These are phyloP conservation scores for Pachypeltis micranthus DNA, from an alignment of 1,140 invertebrate genomes.

Conservation along the genomic window DNA sequence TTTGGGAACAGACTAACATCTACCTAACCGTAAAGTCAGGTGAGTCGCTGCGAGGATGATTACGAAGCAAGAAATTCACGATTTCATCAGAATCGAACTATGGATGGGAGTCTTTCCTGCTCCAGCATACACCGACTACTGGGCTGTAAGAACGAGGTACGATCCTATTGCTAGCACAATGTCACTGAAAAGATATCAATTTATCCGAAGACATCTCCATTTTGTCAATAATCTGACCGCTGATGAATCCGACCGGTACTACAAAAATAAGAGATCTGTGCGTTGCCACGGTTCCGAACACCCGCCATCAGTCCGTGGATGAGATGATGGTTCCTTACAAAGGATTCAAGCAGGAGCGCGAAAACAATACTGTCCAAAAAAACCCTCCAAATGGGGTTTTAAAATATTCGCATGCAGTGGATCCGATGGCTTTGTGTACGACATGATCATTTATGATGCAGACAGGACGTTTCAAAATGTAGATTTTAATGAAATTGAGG, in stretches of 20 bases:
- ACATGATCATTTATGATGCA: no score
- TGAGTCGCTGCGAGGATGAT: neutral
- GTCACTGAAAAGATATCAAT: constrained; percentile 25
- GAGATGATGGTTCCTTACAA: no score
- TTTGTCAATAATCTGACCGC: constrained; percentile 27
- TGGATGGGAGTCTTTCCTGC: constrained; percentile 24
- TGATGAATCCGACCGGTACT: constrained; percentile 32
- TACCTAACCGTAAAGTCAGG: neutral
- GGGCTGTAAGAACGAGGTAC: constrained; percentile 24
- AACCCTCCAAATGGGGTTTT: no score
- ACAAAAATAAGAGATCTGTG: constrained; percentile 34
- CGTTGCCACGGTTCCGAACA: constrained; percentile 20
- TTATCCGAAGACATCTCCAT: constrained; percentile 23
- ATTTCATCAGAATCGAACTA: constrained; percentile 27
- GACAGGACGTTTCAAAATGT: no score
- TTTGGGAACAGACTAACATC: neutral
- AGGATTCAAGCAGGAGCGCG: no score
- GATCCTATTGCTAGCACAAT: constrained; percentile 24
- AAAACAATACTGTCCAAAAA: no score
- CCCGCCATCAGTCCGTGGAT: no score
- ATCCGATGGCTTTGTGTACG: no score
- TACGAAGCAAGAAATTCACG: neutral
- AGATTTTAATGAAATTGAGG: no score
- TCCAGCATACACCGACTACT: constrained; percentile 26
- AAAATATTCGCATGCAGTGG: no score